Base-by-base conservation (phyloP, 2,888 invertebrate genomes). In the Dryadula phaetusa region DNA sequence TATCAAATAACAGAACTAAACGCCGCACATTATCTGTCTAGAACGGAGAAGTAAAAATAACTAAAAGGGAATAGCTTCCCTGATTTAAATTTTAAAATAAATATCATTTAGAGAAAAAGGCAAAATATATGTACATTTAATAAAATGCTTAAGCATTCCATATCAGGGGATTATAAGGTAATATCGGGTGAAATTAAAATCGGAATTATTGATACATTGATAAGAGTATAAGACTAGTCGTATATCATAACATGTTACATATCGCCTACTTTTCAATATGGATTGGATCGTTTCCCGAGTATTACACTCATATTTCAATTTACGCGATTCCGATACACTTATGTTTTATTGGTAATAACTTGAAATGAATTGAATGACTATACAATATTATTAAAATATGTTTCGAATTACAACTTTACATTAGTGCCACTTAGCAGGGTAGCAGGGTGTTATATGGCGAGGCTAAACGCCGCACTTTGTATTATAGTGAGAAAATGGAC, bases 301-400 rank as follows among this genome's bases (percentile, higher is more conserved):
- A 54, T 64, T 53, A 37, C 28, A 22, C n/a, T 61, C 70, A 54
- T 47, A 61, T 67, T 58, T 62, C 54, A 66, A 66, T 71, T 71
- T 69, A 65, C 60, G 56, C 37, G 47, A 47, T 69, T 63, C 54
- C 64, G 67, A 67, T 71, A 67, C 46, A 53, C 64, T 71, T 58
- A 47, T 37, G 25, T 34, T 68, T 66, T 66, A 69, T 62, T 54
- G 44, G 14, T 44, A 44, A 37, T 67, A 64, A 47, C 40, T 60
- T n/a, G 16, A 42, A 53, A 46, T 14, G 60, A 61, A 64, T 64
- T 44, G 67, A 64, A 53, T 16, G 37, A 37, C 18, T 18, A 42
- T 20, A 14, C 34, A 44, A 54, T 53, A 61, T 52, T 44, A 32
- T 34, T 53, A 37, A 22, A 37, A 65, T 6, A n/a, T n/a, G n/a